phyloP scores from a whole-genome alignment of 2,113 vertebrate genomes.

The Orientallactaga bullata region DNA sequence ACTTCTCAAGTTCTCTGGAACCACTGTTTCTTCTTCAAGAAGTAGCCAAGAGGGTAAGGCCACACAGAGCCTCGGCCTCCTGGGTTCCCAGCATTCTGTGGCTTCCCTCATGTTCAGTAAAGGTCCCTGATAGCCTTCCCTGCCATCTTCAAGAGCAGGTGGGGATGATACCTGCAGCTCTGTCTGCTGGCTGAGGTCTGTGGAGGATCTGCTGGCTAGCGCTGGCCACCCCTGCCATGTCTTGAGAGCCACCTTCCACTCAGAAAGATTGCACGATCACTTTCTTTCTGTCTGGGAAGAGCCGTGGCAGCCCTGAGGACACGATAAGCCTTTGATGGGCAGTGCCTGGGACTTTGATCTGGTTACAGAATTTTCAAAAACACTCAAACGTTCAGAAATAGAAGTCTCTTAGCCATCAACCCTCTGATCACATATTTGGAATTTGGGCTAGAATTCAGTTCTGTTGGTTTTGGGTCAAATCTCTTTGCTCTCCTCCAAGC shows the following conservation, averaged over 20 bases:
- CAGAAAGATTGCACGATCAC: neutral
- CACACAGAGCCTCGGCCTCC: neutral
- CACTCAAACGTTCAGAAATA: neutral
- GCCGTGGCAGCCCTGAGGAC: accelerated
- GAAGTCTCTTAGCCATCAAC: neutral
- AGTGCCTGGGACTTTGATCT: neutral
- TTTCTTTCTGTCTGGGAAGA: neutral
- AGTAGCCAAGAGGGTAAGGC: neutral
- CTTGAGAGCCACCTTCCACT: neutral
- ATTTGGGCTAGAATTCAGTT: neutral
- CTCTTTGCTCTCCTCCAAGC: neutral
- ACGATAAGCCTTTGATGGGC: neutral
- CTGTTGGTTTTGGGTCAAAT: neutral
- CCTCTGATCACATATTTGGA: neutral
- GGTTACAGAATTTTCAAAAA: neutral
- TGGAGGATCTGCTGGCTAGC: neutral
- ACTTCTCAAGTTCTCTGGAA: neutral
- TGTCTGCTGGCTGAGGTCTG: neutral
- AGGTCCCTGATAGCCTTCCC: neutral
- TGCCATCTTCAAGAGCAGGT: neutral
- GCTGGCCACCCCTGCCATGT: no score
- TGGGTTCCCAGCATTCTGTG: neutral
- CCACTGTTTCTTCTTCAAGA: neutral
- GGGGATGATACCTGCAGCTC: neutral
- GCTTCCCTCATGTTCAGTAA: neutral